Evolutionary conservation across 2,113 vertebrate species (phyloP), one percentile per base, ranked within the genome.

Genomic region (Apistogramma diplotaenia): DNA sequence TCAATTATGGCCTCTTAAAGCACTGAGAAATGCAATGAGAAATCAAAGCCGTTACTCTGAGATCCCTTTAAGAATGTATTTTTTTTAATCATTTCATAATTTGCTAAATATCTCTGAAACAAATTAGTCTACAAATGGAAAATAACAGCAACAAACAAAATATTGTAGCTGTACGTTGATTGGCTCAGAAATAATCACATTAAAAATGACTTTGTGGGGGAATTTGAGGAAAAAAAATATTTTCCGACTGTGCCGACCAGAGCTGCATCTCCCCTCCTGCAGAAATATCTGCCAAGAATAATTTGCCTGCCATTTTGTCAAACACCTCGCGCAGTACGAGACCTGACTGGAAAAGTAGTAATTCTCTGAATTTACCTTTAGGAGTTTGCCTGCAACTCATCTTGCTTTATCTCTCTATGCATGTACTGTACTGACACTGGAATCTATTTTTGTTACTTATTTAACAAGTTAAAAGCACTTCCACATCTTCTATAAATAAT

Each of bases 251-350:
- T 9, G 40, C 46, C n/a, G 29, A 62, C 57, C 18, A 74, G 43
- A 84, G 54, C 37, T 78, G 40, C 21, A 54, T 65, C 51, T 43
- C 59, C 27, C 43, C 23, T 49, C 37, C 54, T 55, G 55, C 76
- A 56, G 56, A 85, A 37, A 56, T 73, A 76, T 80, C 79, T 72
- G 59, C 65, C 72, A 31, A 65, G 65, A 86, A 84, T 79, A 86
- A 84, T 84, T 82, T 84, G 55, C 76, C 56, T 78, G 53, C 49
- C 55, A 82, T 88, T 88, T 90, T 80, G 40, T 78, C 65, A 27
- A 75, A 62, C 75, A 72, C 78, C n/a, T 55, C 12, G 0, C 58
- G n/a, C 62, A 25, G 65, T 82, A 57, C 18, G 40, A 84, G 78
- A 74, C 43, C 46, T 29, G 83, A 78, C 58, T 79, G 71, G 6